A percentile compares a stretch with the other conserved stretches of the same genome.
phyloP scores from a whole-genome alignment of 1,140 invertebrate species.

The Aphis gossypii region DNA sequence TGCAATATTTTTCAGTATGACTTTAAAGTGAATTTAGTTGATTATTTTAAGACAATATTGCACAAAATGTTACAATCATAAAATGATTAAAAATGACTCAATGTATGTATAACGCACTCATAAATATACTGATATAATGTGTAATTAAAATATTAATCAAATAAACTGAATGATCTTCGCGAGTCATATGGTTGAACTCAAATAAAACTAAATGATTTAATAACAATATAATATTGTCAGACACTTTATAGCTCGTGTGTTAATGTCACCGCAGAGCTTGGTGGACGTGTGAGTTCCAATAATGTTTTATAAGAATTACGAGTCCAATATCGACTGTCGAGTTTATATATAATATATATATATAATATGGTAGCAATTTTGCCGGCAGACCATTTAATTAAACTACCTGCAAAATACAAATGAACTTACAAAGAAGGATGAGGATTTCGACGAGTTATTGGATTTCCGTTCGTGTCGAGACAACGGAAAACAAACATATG shows the following conservation, averaged over 20 bases:
- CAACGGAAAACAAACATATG: neutral
- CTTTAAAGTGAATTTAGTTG: neutral
- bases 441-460: neutral
- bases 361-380: neutral
- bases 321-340: neutral
- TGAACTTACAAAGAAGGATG: neutral
- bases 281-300: neutral
- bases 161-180: neutral
- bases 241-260: neutral
- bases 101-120: no score
- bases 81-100: no score
- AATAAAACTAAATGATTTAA: neutral
- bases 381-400: neutral
- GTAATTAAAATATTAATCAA: neutral
- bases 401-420: neutral
- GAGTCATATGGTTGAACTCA: no score
- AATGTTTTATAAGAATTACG: neutral
- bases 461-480: neutral
- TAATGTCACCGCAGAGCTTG: neutral
- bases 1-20: neutral
- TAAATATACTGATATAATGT: no score
- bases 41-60: no score
- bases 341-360: neutral
- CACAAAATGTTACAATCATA: no score
- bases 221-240: neutral